Evolutionary conservation across 2,113 vertebrate species (phyloP).

Genomic region (Cyprinodon variegatus): DNA sequence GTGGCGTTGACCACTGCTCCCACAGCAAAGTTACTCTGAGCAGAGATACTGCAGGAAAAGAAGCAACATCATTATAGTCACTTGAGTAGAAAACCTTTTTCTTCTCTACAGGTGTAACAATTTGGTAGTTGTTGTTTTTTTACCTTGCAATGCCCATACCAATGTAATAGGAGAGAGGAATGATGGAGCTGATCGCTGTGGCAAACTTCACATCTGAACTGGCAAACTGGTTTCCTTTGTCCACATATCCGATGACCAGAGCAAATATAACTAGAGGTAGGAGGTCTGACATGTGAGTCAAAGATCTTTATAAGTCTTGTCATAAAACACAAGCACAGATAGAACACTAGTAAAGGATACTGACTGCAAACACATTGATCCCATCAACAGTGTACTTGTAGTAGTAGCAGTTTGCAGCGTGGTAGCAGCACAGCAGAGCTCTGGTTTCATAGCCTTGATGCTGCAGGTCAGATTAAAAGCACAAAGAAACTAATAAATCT

Average conservation of each 20-base stretch:
- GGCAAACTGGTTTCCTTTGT: conserved; percentile 79
- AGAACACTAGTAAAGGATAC: conserved; percentile 77
- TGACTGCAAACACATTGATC: conserved; percentile 84
- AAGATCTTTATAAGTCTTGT: conserved; percentile 56
- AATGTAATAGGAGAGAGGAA: conserved; percentile 90
- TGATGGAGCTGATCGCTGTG: conserved; percentile 84
- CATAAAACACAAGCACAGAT: background rate
- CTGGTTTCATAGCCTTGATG: conserved; percentile 61
- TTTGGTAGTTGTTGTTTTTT: background rate
- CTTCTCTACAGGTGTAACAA: background rate
- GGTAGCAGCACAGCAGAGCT: conserved; percentile 82
- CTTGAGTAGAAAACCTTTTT: background rate
- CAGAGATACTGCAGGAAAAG: conserved; percentile 82
- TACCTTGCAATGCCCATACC: conserved; percentile 93
- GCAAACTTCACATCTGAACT: conserved; percentile 84
- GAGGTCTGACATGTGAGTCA: conserved; percentile 79
- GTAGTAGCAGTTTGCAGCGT: conserved; percentile 84
- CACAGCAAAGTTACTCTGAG: conserved; percentile 90
- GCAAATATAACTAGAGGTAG: conserved; percentile 85
- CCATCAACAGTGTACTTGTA: conserved; percentile 86
- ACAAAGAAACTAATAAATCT: background rate
- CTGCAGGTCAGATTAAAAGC: conserved; percentile 51
- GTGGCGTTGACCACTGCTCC: conserved; percentile 90
- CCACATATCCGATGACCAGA: conserved; percentile 83
- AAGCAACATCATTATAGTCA: background rate